A percentile compares a stretch with the other conserved stretches of the same genome.
Conservation (phyloP, 2,888 invertebrate species). For the Endotricha flammealis region DNA sequence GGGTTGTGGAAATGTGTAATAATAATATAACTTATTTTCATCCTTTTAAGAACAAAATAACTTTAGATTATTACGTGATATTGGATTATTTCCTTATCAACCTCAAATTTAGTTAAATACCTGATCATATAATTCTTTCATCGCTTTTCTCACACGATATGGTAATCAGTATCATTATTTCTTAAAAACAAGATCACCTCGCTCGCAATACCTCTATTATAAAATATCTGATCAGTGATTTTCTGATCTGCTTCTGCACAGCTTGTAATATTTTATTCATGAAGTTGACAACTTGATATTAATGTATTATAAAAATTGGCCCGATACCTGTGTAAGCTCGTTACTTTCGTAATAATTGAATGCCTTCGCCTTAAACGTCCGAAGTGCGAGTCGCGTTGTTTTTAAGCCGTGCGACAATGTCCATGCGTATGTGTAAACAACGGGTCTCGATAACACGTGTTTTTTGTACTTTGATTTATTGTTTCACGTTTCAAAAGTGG, state of each 20-base stretch:
- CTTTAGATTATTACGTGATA: too few relatives aligned
- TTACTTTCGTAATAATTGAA: slow-evolving; percentile 17
- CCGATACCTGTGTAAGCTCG: slow-evolving; percentile 3
- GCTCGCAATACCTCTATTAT: too few relatives aligned
- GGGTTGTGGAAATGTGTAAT: too few relatives aligned
- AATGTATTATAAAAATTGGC: slow-evolving; percentile 5
- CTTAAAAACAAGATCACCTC: too few relatives aligned
- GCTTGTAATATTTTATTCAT: slow-evolving; percentile 8
- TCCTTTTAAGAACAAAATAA: too few relatives aligned
- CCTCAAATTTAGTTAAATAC: too few relatives aligned
- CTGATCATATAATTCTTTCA: too few relatives aligned
- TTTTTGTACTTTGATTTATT: slow-evolving; percentile 74
- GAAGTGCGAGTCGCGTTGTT: slow-evolving; percentile 36
- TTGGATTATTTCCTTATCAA: too few relatives aligned
- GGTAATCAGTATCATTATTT: too few relatives aligned
- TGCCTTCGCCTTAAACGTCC: slow-evolving; percentile 46
- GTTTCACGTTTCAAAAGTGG: slow-evolving; percentile 67
- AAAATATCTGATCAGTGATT: not conserved
- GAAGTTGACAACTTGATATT: slow-evolving; percentile 5
- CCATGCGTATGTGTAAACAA: slow-evolving; percentile 62
- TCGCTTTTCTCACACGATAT: too few relatives aligned
- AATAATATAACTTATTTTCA: too few relatives aligned
- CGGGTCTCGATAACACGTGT: slow-evolving; percentile 67
- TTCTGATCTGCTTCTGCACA: not conserved
- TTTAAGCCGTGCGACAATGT: slow-evolving; percentile 62